Evolutionary conservation across 2,888 invertebrate species (phyloP).

Genomic region (Enoplolaimus lenunculus): DNA sequence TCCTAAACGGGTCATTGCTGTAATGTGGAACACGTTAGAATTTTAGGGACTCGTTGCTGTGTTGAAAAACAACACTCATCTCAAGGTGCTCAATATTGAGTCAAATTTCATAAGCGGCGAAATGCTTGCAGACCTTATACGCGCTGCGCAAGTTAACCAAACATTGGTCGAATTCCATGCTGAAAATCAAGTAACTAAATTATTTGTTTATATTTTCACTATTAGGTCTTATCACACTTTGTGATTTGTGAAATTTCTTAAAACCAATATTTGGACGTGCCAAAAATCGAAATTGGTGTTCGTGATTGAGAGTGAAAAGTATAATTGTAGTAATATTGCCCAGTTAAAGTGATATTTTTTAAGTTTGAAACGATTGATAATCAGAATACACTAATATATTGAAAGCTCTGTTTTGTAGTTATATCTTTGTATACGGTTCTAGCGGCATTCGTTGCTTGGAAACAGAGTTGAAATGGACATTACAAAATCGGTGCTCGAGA

Average conservation of each 20-base stretch:
- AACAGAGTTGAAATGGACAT: conserved; percentile 34
- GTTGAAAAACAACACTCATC: conserved; percentile 44
- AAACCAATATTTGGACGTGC: too few species aligned
- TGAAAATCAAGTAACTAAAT: conserved; percentile 68
- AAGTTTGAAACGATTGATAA: too few species aligned
- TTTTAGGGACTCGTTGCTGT: conserved; percentile 53
- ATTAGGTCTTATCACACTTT: background rate
- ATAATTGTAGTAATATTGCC: too few species aligned
- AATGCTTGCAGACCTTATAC: conserved; percentile 67
- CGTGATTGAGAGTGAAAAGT: too few species aligned
- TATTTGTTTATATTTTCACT: conserved; percentile 20
- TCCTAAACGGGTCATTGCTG: too few species aligned
- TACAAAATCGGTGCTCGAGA: conserved; percentile 33
- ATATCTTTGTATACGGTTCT: background rate
- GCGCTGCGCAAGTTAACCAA: conserved; percentile 67
- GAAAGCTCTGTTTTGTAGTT: too few species aligned
- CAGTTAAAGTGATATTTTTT: too few species aligned
- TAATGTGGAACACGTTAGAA: too few species aligned
- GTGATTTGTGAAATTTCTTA: too few species aligned
- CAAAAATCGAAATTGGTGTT: too few species aligned
- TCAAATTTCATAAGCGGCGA: conserved; percentile 87
- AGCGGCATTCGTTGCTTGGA: background rate
- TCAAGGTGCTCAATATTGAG: conserved; percentile 52
- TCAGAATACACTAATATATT: too few species aligned
- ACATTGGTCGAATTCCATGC: conserved; percentile 85